phyloP scores from a whole-genome alignment of 2,113 vertebrate species.

The Uropsilus gracilis region DNA sequence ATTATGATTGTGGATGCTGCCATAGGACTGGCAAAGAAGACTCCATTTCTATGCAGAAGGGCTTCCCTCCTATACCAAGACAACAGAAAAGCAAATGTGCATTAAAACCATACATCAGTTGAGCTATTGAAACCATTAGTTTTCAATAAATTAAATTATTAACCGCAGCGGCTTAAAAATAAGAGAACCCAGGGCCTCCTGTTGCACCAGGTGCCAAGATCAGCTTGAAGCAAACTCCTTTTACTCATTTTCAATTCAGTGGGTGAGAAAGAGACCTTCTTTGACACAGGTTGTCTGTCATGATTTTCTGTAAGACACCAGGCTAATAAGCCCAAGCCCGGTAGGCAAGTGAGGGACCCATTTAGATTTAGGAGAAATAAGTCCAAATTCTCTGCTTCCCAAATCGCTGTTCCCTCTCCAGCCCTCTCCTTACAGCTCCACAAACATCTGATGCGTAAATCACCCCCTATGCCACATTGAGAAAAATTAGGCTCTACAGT shows the following conservation, averaged over 20 bases:
- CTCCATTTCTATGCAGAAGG: not conserved
- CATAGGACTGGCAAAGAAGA: not conserved
- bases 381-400: not conserved
- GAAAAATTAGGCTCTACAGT: not conserved
- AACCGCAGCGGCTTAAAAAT: not conserved
- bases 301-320: not conserved
- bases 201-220: no score
- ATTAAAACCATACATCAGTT: not conserved
- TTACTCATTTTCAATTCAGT: rapidly evolving
- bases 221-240: not conserved
- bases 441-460: not conserved
- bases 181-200: not conserved
- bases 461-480: not conserved
- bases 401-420: not conserved
- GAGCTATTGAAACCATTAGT: not conserved
- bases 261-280: not conserved
- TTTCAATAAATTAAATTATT: no score
- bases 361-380: not conserved
- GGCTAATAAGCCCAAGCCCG: not conserved
- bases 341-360: not conserved
- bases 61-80: not conserved
- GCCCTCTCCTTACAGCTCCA: not conserved
- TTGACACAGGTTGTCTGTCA: not conserved
- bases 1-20: not conserved
- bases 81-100: not conserved